Evolutionary conservation across 2,113 vertebrate species (phyloP).

Genomic region (Danionella cerebrum): DNA sequence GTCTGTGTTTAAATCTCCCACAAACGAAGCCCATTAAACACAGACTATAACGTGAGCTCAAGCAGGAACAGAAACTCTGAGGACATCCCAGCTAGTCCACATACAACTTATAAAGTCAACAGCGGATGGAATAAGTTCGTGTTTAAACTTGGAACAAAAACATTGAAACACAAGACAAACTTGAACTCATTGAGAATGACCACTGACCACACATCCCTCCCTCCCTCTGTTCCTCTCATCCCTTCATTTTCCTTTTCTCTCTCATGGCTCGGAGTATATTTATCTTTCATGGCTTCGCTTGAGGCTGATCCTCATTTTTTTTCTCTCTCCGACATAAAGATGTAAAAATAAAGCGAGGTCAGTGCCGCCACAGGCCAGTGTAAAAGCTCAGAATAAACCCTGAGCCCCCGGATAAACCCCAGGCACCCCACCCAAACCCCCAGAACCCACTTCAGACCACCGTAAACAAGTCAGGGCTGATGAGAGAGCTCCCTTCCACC

Average conservation of each 20-base stretch:
- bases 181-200: neutral
- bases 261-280: conserved; percentile 60
- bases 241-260: conserved; percentile 5
- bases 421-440: conserved; percentile 62
- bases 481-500: conserved; percentile 75
- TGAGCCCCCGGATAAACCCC: conserved; percentile 39
- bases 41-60: too few species aligned
- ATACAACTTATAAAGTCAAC: too few species aligned
- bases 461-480: conserved; percentile 71
- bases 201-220: conserved; percentile 39
- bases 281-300: conserved; percentile 63
- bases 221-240: conserved; percentile 31
- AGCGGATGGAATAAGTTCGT: too few species aligned
- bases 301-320: conserved; percentile 57
- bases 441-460: conserved; percentile 70
- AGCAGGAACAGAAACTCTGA: too few species aligned
- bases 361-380: conserved; percentile 52
- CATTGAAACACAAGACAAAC: neutral
- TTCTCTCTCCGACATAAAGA: conserved; percentile 38
- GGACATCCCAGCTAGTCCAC: too few species aligned
- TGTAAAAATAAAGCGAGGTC: conserved; percentile 62
- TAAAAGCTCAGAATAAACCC: conserved; percentile 58
- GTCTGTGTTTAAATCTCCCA: too few species aligned
- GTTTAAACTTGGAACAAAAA: too few species aligned
- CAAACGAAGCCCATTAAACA: too few species aligned